Base-by-base conservation (phyloP, 2,888 invertebrate species). In the Eretmocerus hayati region DNA sequence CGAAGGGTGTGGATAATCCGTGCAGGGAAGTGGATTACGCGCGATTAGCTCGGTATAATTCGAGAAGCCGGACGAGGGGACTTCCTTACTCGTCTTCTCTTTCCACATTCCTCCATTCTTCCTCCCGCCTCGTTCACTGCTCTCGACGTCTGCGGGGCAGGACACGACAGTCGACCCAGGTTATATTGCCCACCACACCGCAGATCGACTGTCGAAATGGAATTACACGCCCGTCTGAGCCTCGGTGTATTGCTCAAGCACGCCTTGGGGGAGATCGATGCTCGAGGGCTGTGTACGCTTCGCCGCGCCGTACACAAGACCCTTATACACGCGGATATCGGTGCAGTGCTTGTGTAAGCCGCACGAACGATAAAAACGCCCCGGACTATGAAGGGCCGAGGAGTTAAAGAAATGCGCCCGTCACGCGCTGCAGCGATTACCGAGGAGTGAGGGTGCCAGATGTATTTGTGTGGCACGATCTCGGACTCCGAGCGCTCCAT, bases 1-100 rank as follows among this genome's bases (percentile, higher is more conserved):
- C n/a, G n/a, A n/a, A n/a, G 40, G 37, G 35, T 43, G 44, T 42
- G 31, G 48, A 43, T 46, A 49, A 46, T 48, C 48, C 46, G 44
- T 9, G 21, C 23, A 31, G 47, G 30, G 9, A 26, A 31, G 30
- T 20, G 46, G 52, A 52, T 52, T 52, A 52, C 46, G 30, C 42
- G 31, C 36, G 50, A 53, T 53, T 50, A 53, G 44, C 38, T 20
- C 13, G 21, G 19, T 44, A 45, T 47, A 47, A 53, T 53, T 50
- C 37, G 43, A 43, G 41, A 46, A 40, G 44, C 42, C 32, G 43
- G 26, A 46, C 42, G 42, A 26, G n/a, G n/a, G 21, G 46, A 30
- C 46, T 31, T 31, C 22, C 36, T 26, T 31, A 20, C 33, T n/a
- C 11, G 8, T n/a, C n/a, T n/a, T n/a, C n/a, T n/a, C n/a, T n/a